These are phyloP conservation scores for Hydrocynus forskahlii DNA, from an alignment of 2,797 vertebrate species.

Conservation along the genomic window DNA sequence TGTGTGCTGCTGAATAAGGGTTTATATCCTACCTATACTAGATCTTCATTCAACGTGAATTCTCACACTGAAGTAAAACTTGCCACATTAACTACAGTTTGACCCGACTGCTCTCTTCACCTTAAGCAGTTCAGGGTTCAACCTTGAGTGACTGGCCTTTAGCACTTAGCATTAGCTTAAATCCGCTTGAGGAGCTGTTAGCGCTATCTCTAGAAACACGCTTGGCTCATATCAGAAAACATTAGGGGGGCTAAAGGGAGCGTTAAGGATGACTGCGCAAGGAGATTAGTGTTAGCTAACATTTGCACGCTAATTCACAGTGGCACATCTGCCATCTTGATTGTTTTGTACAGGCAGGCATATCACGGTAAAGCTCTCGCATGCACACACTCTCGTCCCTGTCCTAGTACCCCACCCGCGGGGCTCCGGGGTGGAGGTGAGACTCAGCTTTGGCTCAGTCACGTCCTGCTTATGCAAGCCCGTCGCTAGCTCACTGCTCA, in stretches of 20 bases:
- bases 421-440: slow-evolving; percentile 49
- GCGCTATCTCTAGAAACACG: slow-evolving; percentile 48
- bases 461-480: slow-evolving; percentile 53
- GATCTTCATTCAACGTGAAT: not conserved
- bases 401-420: slow-evolving; percentile 13
- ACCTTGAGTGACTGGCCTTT: slow-evolving; percentile 3
- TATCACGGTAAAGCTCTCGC: slow-evolving; percentile 40
- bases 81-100: slow-evolving; percentile 4
- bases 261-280: slow-evolving; percentile 39
- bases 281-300: slow-evolving; percentile 51
- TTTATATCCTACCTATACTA: not conserved
- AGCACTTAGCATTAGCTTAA: slow-evolving; percentile 12
- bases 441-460: slow-evolving; percentile 50
- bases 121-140: slow-evolving; percentile 18
- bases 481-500: slow-evolving; percentile 48
- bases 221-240: slow-evolving; percentile 46
- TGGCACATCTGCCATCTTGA: slow-evolving; percentile 59
- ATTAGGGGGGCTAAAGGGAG: slow-evolving; percentile 40
- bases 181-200: slow-evolving; percentile 28
- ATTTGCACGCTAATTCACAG: slow-evolving; percentile 53
- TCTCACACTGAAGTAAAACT: slow-evolving; percentile 3
- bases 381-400: slow-evolving; percentile 29
- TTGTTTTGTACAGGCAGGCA: slow-evolving; percentile 48
- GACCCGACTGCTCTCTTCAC: slow-evolving; percentile 1
- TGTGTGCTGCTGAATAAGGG: not conserved